Conservation (phyloP, 1,140 invertebrate genomes). For the Cataglyphis hispanica region DNA sequence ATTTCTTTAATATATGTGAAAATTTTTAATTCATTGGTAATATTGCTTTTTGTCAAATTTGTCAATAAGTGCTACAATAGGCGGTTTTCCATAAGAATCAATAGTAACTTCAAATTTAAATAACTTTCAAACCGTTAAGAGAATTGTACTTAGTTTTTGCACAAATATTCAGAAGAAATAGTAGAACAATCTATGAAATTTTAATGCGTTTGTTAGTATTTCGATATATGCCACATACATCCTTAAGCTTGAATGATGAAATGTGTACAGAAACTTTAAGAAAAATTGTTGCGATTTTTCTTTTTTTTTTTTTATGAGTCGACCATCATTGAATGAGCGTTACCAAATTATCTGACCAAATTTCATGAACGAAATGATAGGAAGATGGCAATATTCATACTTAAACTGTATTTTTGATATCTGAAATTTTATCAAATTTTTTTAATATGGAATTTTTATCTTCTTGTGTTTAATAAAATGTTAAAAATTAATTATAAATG, state of each 20-base stretch:
- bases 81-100: no score
- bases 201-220: no score
- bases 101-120: no score
- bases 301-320: background rate
- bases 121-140: no score
- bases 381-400: background rate
- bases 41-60: no score
- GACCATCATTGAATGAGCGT: background rate
- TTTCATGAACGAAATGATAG: background rate
- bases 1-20: no score
- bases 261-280: background rate
- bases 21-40: no score
- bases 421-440: conserved; percentile 14
- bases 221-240: no score
- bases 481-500: background rate
- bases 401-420: background rate
- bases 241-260: background rate
- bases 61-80: no score
- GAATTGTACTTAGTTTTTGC: no score
- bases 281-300: background rate
- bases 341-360: background rate
- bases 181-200: no score
- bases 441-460: background rate
- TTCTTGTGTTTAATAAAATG: background rate
- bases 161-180: no score